Percentiles rank a stretch among this genome's conserved stretches.
These are phyloP conservation scores for Chaetodon trifascialis DNA, from an alignment of 2,113 vertebrate species.

Conservation along the genomic window DNA sequence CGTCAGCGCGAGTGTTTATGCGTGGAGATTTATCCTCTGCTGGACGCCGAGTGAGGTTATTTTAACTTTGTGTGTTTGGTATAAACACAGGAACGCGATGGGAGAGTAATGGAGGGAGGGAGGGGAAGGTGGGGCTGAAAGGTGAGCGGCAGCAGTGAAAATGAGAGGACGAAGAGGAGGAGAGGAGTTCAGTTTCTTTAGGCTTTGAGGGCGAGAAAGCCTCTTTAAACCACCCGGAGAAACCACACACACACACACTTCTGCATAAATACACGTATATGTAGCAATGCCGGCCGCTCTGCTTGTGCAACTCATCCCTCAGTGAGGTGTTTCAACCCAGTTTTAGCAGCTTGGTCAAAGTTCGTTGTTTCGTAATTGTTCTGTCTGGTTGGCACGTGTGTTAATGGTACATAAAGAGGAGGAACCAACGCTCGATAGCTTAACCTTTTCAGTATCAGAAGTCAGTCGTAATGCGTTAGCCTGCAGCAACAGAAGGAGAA, in stretches of 20 bases:
- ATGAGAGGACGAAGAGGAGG: constrained; percentile 8
- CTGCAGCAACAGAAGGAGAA: no score
- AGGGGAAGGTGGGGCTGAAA: neutral
- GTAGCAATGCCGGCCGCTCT: constrained; percentile 29
- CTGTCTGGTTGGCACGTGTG: neutral
- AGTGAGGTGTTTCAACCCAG: constrained; percentile 29
- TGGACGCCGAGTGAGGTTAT: constrained; percentile 33
- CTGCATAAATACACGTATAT: constrained; percentile 23
- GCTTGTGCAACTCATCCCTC: constrained; percentile 47
- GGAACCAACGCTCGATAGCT: no score
- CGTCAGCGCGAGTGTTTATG: constrained; percentile 18
- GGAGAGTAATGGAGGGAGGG: constrained; percentile 18
- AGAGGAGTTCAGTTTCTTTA: constrained; percentile 58
- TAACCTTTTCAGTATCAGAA: no score
- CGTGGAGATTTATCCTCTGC: constrained; percentile 33
- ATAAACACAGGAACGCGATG: constrained; percentile 30
- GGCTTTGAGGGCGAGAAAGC: constrained; percentile 21
- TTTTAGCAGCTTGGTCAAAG: constrained; percentile 11
- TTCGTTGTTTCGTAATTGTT: constrained; percentile 20
- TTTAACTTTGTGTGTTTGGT: constrained; percentile 48
- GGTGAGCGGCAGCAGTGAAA: neutral
- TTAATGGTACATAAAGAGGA: neutral
- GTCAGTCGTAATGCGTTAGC: no score
- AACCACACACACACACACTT: constrained; percentile 22
- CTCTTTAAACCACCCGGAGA: constrained; percentile 29